A percentile compares a stretch with the other conserved stretches of the same genome.
Evolutionary conservation across 2,113 vertebrate genomes (phyloP).

Genomic region (Dascyllus trimaculatus): DNA sequence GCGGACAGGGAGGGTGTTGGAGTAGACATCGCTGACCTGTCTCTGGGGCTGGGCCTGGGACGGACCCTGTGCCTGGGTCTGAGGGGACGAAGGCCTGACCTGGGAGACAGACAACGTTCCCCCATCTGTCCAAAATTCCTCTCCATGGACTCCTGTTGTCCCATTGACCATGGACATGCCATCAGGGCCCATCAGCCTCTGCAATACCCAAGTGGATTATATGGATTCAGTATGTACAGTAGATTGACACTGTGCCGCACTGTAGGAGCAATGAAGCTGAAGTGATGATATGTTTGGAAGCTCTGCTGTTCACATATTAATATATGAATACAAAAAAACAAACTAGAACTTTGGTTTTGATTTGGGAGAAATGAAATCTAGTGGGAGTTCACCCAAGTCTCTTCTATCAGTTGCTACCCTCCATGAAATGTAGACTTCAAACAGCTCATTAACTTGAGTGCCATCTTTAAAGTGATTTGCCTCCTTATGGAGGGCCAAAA

Average conservation of each 20-base stretch:
- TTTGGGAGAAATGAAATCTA: too few relatives aligned
- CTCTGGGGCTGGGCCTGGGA: constrained; percentile 87
- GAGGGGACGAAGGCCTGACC: constrained; percentile 91
- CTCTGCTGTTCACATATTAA: too few relatives aligned
- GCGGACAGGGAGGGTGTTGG: constrained; percentile 98
- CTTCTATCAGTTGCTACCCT: constrained; percentile 9
- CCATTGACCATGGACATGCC: constrained; percentile 94
- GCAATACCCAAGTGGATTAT: constrained; percentile 32
- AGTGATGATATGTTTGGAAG: background rate
- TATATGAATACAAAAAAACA: too few relatives aligned
- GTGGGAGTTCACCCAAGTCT: too few relatives aligned
- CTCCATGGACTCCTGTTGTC: constrained; percentile 88
- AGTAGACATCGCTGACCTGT: constrained; percentile 98
- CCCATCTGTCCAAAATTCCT: constrained; percentile 92
- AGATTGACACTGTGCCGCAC: too few relatives aligned
- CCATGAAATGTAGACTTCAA: constrained; percentile 18
- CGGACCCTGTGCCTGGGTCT: constrained; percentile 80
- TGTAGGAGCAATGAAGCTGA: too few relatives aligned
- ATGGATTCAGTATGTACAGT: background rate
- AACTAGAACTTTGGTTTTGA: too few relatives aligned
- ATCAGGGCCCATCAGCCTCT: constrained; percentile 97
- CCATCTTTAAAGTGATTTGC: constrained; percentile 18
- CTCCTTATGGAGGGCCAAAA: constrained; percentile 24
- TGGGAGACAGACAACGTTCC: constrained; percentile 89
- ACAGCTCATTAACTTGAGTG: constrained; percentile 43